Percentiles rank a stretch among this genome's conserved stretches.
phyloP scores from a whole-genome alignment of 2,797 vertebrate species.

The Manis crassicaudata region DNA sequence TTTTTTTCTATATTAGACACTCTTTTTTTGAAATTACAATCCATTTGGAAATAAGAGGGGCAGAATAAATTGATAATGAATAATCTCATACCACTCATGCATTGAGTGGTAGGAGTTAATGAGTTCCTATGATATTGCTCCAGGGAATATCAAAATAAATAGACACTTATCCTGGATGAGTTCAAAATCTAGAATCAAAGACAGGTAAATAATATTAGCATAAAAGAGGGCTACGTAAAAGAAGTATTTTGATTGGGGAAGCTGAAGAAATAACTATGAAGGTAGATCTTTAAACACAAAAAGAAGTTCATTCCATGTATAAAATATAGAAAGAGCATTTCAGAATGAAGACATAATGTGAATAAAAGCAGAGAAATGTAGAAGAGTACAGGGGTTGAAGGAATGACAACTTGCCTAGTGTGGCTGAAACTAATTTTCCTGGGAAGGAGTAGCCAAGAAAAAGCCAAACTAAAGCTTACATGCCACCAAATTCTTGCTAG shows the following conservation, averaged over 20 bases:
- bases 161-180: not conserved
- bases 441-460: not conserved
- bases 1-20: not conserved
- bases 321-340: not conserved
- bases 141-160: not conserved
- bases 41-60: not conserved
- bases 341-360: not conserved
- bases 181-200: not conserved
- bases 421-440: not conserved
- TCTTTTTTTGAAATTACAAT: not conserved
- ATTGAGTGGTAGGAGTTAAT: not conserved
- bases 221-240: not conserved
- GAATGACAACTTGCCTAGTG: not conserved
- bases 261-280: not conserved
- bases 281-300: not conserved
- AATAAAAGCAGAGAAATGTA: not conserved
- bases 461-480: not conserved
- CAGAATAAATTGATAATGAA: constrained; percentile 7
- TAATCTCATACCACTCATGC: not conserved
- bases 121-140: not conserved
- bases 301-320: not conserved
- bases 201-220: not conserved
- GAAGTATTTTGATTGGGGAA: not conserved
- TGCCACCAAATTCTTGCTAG: not conserved
- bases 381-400: not conserved